These are phyloP conservation scores for Oncorhynchus mykiss DNA, from an alignment of 2,113 vertebrate genomes.

Conservation along the genomic window DNA sequence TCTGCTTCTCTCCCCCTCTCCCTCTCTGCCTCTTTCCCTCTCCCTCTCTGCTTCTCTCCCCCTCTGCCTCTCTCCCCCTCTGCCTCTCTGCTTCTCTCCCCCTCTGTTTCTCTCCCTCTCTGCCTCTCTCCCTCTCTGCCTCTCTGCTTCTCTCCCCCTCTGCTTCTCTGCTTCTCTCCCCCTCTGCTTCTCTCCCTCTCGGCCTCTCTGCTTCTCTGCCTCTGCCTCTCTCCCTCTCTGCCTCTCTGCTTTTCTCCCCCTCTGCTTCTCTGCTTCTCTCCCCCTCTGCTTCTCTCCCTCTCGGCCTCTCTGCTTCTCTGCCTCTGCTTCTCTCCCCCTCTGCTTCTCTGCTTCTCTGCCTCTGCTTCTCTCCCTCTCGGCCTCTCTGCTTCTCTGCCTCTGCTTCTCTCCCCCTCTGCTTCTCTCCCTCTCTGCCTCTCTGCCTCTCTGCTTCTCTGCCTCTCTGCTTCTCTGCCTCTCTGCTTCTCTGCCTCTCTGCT, in stretches of 20 bases:
- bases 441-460: constrained; percentile 6
- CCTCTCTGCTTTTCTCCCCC: no score
- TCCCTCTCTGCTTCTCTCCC: constrained; percentile 28
- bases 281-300: constrained; percentile 6
- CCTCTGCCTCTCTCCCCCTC: background rate
- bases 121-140: no score
- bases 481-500: background rate
- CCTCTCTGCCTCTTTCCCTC: constrained; percentile 15
- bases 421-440: background rate
- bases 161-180: no score
- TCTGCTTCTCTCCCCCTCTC: background rate
- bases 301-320: background rate
- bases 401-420: background rate
- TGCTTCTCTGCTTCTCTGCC: background rate
- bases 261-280: background rate
- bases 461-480: constrained; percentile 31
- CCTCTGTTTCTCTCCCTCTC: background rate
- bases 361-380: constrained; percentile 18
- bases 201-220: no score
- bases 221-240: no score
- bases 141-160: no score
- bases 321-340: background rate
- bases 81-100: background rate
- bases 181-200: no score
- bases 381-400: background rate